These are phyloP conservation scores for Mesocricetus auratus DNA, from an alignment of 2,113 vertebrate genomes.

Conservation along the genomic window DNA sequence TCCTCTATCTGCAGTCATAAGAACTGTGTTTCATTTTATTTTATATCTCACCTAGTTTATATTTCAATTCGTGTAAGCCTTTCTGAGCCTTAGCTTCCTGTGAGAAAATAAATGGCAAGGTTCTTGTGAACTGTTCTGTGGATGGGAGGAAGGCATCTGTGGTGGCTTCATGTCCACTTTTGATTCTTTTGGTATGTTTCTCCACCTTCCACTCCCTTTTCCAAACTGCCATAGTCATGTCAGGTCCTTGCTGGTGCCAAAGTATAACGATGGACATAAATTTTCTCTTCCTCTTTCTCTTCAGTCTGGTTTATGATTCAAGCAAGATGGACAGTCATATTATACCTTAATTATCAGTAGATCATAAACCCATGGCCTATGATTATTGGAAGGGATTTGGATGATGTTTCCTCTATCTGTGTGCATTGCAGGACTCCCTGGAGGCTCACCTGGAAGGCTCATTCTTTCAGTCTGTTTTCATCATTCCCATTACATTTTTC, in stretches of 20 bases:
- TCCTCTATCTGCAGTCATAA: background rate
- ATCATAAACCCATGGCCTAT: background rate
- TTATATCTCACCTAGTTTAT: background rate
- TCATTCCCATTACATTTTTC: conserved; percentile 52
- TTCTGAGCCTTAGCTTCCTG: background rate
- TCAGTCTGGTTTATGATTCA: conserved; percentile 11
- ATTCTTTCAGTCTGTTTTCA: background rate
- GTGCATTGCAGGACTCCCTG: background rate
- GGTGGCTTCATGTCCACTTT: background rate
- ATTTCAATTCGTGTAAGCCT: background rate
- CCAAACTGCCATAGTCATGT: background rate
- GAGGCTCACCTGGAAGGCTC: background rate
- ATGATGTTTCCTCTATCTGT: background rate
- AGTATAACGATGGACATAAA: background rate
- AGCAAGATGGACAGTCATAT: background rate
- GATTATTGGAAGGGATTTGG: background rate
- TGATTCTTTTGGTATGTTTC: background rate
- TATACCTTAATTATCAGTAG: background rate
- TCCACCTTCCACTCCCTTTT: background rate
- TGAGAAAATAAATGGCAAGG: background rate
- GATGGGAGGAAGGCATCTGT: background rate
- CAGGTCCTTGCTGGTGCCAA: background rate
- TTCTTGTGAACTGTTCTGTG: background rate
- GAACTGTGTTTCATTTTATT: conserved; percentile 15
- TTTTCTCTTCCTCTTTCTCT: background rate